Evolutionary conservation across 2,797 vertebrate species (phyloP).

Genomic region (Petrocephalus schoutedeni): DNA sequence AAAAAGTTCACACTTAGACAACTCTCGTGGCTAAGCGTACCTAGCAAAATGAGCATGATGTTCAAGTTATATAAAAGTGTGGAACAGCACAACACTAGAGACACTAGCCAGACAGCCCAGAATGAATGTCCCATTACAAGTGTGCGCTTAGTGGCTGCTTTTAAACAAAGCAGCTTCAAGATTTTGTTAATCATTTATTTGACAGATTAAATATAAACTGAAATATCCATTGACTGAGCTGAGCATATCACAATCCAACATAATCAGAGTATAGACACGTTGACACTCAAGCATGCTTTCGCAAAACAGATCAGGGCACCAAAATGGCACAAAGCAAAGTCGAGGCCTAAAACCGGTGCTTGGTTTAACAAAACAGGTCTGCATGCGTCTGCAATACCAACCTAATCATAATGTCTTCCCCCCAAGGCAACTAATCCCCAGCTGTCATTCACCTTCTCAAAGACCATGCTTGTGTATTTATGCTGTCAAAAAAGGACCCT

Average conservation of each 20-base stretch:
- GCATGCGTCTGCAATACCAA: not conserved
- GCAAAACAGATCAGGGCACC: not conserved
- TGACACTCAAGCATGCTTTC: not conserved
- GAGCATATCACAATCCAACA: not conserved
- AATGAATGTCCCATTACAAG: not conserved
- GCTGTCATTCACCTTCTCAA: not conserved
- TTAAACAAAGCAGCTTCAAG: not conserved
- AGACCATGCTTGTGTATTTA: not conserved
- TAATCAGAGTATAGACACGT: not conserved
- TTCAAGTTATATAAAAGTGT: not conserved
- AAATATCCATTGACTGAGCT: not conserved
- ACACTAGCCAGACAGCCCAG: not conserved
- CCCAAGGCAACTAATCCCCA: not conserved
- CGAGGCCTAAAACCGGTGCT: not conserved
- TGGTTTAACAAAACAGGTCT: not conserved
- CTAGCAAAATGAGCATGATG: not conserved
- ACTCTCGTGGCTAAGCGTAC: not conserved
- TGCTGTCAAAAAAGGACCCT: not conserved
- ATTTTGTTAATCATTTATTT: not conserved
- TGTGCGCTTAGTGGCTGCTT: not conserved
- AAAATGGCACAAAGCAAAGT: not conserved
- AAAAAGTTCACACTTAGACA: not conserved
- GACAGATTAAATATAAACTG: not conserved
- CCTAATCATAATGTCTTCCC: not conserved
- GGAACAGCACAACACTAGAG: not conserved